Percentiles rank a stretch among this genome's conserved stretches.
These are phyloP conservation scores for Leptopilina clavipes DNA, from an alignment of 1,140 invertebrate species.

Conservation along the genomic window DNA sequence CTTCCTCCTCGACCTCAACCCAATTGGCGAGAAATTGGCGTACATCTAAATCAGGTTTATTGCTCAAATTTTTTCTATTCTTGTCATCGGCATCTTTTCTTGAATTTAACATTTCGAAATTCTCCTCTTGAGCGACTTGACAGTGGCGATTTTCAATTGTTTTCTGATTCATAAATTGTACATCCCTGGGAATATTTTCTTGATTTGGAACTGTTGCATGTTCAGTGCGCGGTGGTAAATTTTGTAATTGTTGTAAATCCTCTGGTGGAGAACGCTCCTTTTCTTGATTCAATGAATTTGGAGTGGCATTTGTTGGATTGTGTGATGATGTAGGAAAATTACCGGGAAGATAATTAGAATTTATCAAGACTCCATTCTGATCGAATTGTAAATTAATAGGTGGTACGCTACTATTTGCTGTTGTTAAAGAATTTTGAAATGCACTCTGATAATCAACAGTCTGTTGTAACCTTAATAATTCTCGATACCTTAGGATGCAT, in stretches of 20 bases:
- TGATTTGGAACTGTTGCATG: slow-evolving; percentile 42
- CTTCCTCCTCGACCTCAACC: slow-evolving; percentile 73
- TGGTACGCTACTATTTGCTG: slow-evolving; percentile 52
- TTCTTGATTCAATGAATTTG: slow-evolving; percentile 44
- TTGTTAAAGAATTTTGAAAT: slow-evolving; percentile 60
- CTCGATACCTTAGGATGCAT: slow-evolving; percentile 64
- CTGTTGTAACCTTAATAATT: slow-evolving; percentile 67
- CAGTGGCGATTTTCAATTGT: slow-evolving; percentile 43
- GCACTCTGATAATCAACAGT: slow-evolving; percentile 64
- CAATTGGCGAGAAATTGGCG: slow-evolving; percentile 73
- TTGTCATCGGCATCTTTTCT: slow-evolving; percentile 50
- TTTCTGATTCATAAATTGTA: slow-evolving; percentile 20
- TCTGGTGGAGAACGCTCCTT: slow-evolving; percentile 41
- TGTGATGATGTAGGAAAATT: slow-evolving; percentile 46
- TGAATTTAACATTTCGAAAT: slow-evolving; percentile 36
- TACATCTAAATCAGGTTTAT: slow-evolving; percentile 71
- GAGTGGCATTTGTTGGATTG: slow-evolving; percentile 45
- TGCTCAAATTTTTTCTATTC: slow-evolving; percentile 60
- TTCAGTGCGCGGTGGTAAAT: slow-evolving; percentile 47
- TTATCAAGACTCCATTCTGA: slow-evolving; percentile 71
- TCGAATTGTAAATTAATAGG: slow-evolving; percentile 73
- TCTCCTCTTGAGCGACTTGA: slow-evolving; percentile 41
- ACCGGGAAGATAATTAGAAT: slow-evolving; percentile 62
- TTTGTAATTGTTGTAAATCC: slow-evolving; percentile 40
- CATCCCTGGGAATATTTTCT: slow-evolving; percentile 38